Base-by-base conservation (phyloP, 2,113 vertebrate genomes). In the Oxygymnocypris stewartii region DNA sequence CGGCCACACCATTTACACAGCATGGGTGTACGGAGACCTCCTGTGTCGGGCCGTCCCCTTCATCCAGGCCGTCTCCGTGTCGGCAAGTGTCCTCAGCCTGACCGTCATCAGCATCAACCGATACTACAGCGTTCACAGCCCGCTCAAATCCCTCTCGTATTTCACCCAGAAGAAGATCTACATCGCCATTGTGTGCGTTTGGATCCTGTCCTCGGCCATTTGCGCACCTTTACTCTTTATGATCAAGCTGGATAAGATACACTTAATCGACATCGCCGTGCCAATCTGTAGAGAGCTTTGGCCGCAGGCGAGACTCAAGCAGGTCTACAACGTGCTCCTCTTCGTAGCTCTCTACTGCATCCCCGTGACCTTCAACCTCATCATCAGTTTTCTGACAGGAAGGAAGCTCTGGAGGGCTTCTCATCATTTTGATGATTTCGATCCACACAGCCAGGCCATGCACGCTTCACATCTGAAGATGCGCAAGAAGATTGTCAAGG, bases 11-110 rank as follows among this genome's bases (percentile, higher is more conserved):
- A 96, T 98, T 90, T 98, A 98, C 93, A 96, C 95, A 5, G 94
- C 95, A 20, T 97, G 97, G 97, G 95, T 98, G 12, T 98, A 97
- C 0, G 97, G 97, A 1, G 97, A 97, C 92, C 95, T 97, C 85
- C 92, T 98, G 18, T 98, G 97, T 87, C 91, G 96, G 1, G 96
- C 96, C 0, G 96, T 96, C 82, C 97, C 97, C 35, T 98, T 97
- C 91, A 96, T 96, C 35, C 97, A 98, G 92, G 97, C 97, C 0
- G 92, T 97, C 1, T 97, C 97, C 0, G 97, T 98, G 37, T 97
- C 97, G 0, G 96, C 97, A 87, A 97, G 97, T 0, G 96, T 97
- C 10, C 91, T 98, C 74, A 98, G 96, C 81, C 93, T 98, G 63
- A 97, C 96, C 0, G 96, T 97, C 85, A 97, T 97, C 92, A 98